phyloP scores from a whole-genome alignment of 1,140 invertebrate species.

The Drosophila nannoptera region DNA sequence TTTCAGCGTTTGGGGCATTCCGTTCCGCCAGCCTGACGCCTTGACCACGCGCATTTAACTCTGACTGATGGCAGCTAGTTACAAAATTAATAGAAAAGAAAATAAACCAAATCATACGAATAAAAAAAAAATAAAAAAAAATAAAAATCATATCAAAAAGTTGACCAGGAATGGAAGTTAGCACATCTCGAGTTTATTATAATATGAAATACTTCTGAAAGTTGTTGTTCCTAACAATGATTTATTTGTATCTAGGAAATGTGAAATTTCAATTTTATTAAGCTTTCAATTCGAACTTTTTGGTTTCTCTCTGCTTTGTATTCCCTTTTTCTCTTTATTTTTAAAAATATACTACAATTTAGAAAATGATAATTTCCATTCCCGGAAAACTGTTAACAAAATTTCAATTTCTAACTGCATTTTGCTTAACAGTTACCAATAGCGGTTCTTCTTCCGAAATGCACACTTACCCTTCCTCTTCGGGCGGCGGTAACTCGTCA shows the following conservation, averaged over 20 bases:
- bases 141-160: slow-evolving; percentile 13
- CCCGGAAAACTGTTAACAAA: slow-evolving; percentile 2
- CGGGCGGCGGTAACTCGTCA: slow-evolving; percentile 73
- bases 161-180: slow-evolving; percentile 35
- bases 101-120: slow-evolving; percentile 44
- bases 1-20: slow-evolving; percentile 51
- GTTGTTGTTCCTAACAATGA: neutral
- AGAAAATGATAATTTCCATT: slow-evolving; percentile 1
- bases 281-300: too few species aligned
- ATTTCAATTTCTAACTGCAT: slow-evolving; percentile 10
- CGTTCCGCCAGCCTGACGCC: slow-evolving; percentile 52
- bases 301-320: too few species aligned
- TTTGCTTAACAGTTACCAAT: neutral
- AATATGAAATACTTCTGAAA: neutral
- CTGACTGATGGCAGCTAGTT: slow-evolving; percentile 43
- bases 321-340: neutral
- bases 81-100: slow-evolving; percentile 40
- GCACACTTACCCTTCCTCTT: slow-evolving; percentile 69
- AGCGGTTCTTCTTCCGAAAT: neutral
- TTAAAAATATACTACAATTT: neutral
- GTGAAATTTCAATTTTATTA: neutral
- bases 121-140: slow-evolving; percentile 28
- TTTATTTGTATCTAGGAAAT: neutral
- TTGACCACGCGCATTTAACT: slow-evolving; percentile 53
- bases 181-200: neutral